These are phyloP conservation scores for Cathartes aura DNA, from an alignment of 2,113 vertebrate species.

Conservation along the genomic window DNA sequence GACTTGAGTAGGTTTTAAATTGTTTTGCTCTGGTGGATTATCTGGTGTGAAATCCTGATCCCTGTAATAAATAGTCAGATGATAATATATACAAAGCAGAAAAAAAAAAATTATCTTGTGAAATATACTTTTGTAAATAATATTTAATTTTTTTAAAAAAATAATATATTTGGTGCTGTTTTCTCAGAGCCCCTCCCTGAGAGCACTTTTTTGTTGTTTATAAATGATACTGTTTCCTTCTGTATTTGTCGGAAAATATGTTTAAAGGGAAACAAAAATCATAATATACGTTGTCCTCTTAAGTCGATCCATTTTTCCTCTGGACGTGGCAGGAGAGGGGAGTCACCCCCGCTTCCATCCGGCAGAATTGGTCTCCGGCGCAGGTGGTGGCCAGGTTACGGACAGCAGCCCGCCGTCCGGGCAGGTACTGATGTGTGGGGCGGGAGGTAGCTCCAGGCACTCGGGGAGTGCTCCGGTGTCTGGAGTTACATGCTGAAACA, in stretches of 20 bases:
- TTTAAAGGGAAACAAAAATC: constrained; percentile 73
- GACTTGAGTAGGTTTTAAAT: neutral
- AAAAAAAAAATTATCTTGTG: constrained; percentile 55
- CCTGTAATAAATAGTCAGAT: constrained; percentile 67
- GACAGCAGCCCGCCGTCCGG: neutral
- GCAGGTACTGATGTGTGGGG: neutral
- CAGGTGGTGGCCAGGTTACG: neutral
- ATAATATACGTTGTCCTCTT: neutral
- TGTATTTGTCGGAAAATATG: constrained; percentile 64
- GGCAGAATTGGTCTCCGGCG: neutral
- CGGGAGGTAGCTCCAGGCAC: neutral
- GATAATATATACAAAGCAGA: constrained; percentile 63
- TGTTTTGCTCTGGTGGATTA: neutral
- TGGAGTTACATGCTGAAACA: fast-evolving
- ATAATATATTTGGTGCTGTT: constrained; percentile 86
- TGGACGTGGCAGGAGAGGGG: constrained; percentile 1
- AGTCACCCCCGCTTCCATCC: neutral
- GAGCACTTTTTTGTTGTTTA: constrained; percentile 72
- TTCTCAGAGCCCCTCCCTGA: constrained; percentile 77
- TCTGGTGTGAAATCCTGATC: constrained; percentile 20
- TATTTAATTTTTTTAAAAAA: constrained; percentile 80
- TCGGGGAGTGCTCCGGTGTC: neutral
- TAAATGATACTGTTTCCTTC: constrained; percentile 64
- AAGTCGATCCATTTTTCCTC: neutral
- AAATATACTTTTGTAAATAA: constrained; percentile 81